Evolutionary conservation across 2,888 invertebrate genomes (phyloP).

Genomic region (Druceiella hillmani): DNA sequence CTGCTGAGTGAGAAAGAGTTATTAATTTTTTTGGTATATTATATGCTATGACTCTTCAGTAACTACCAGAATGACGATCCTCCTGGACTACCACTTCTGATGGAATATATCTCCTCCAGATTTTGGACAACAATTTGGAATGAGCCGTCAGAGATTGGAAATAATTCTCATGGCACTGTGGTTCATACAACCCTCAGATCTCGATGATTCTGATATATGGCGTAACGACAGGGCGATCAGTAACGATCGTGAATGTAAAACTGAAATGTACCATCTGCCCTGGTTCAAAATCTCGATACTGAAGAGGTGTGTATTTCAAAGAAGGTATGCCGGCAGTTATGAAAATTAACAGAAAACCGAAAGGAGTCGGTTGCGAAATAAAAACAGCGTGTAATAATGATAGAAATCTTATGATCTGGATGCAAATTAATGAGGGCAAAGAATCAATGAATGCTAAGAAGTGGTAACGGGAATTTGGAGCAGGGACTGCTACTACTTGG

Average conservation of each 20-base stretch:
- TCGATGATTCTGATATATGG: constrained; percentile 8
- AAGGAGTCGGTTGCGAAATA: constrained; percentile 4
- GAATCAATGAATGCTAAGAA: constrained; percentile 7
- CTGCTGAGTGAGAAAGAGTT: constrained; percentile 8
- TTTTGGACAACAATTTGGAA: constrained; percentile 10
- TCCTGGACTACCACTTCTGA: constrained; percentile 8
- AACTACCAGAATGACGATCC: constrained; percentile 10
- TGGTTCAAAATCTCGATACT: constrained; percentile 11
- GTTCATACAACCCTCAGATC: constrained; percentile 8
- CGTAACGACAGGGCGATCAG: constrained; percentile 6
- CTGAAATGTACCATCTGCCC: constrained; percentile 3
- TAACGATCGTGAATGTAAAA: constrained; percentile 8
- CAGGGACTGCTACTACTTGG: constrained; percentile 16
- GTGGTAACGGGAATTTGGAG: constrained; percentile 14
- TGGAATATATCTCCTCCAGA: constrained; percentile 8
- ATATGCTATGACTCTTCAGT: constrained; percentile 9
- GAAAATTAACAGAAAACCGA: constrained; percentile 13
- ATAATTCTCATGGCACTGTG: constrained; percentile 9
- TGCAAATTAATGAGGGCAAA: constrained; percentile 11
- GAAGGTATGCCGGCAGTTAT: constrained; percentile 13
- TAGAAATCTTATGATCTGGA: constrained; percentile 9
- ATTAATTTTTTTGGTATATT: constrained; percentile 7
- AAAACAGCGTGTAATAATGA: constrained; percentile 8
- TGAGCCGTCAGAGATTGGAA: constrained; percentile 10
- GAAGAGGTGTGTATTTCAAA: constrained; percentile 9